Evolutionary conservation across 2,113 vertebrate genomes (phyloP), one percentile per base, ranked within the genome.

Genomic region (Cnemophilus loriae): DNA sequence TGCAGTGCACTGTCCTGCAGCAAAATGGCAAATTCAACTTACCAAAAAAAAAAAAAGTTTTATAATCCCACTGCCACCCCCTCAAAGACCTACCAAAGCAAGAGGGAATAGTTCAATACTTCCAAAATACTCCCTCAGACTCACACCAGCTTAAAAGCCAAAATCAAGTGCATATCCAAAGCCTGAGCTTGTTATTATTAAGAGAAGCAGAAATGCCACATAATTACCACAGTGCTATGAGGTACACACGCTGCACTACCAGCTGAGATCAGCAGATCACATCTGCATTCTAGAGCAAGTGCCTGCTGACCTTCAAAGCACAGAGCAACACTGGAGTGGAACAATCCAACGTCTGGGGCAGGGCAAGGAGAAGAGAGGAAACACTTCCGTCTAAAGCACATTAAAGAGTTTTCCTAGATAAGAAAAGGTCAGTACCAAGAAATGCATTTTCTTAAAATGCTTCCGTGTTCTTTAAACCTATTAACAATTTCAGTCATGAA

Each of bases 231-330:
- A 83, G 1, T 2, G 27, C 74, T 73, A 23, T 13, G 27, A 84
- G 53, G 41, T 5, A 30, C 3, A 55, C 0, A 10, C 0, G 16
- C 57, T 84, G 65, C 52, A n/a, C 35, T 42, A 80, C 18, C 18
- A 47, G 42, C 7, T 44, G 69, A 82, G 77, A 68, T 78, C 33
- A 83, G 75, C 53, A 91, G 44, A 57, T 67, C 60, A 41, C 32
- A 64, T 30, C 26, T 61, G 28, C 49, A 30, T 39, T 82, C 61
- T 35, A 27, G 63, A 78, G 20, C 67, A 27, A 9, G 39, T 11
- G 50, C 64, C 35, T 79, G 44, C 87, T 71, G 73, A 87, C 84
- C 61, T 89, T 78, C 87, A 84, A 68, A 74, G 75, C 44, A 75
- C 32, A 55, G 16, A 78, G 35, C 16, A 57, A 60, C 0, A 0